A percentile compares a stretch with the other conserved stretches of the same genome.
These are phyloP conservation scores for Myiopsitta monachus DNA, from an alignment of 2,113 vertebrate genomes.

Conservation along the genomic window DNA sequence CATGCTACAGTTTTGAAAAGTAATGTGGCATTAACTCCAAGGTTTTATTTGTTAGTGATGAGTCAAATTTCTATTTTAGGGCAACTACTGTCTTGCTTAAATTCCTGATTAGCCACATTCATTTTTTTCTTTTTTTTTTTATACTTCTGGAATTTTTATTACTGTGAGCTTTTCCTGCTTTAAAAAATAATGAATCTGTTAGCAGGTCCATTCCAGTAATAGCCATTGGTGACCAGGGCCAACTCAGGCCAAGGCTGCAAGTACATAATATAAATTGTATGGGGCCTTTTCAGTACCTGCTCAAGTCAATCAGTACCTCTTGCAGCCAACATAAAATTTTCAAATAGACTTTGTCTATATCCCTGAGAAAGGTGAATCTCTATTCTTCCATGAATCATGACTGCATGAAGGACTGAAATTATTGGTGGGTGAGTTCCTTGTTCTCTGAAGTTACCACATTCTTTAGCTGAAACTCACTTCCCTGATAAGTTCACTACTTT, in stretches of 20 bases:
- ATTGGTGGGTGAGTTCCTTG: not conserved
- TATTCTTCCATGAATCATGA: not conserved
- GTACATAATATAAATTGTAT: not conserved
- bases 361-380: not conserved
- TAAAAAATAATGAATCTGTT: not conserved
- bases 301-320: not conserved
- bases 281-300: not conserved
- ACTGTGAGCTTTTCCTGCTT: not conserved
- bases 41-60: not conserved
- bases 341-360: not conserved
- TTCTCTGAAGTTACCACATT: not conserved
- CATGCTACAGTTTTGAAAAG: not conserved
- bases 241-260: not conserved
- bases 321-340: not conserved
- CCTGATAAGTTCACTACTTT: not conserved
- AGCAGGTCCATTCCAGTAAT: not conserved
- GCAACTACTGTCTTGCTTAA: not conserved
- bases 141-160: not conserved
- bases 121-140: not conserved
- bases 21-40: not conserved
- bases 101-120: not conserved
- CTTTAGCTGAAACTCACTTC: not conserved
- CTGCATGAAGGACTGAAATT: not conserved
- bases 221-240: not conserved
- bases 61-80: not conserved